These are phyloP conservation scores for Trachymyrmex cornetzi DNA, from an alignment of 1,140 invertebrate species.

Conservation along the genomic window DNA sequence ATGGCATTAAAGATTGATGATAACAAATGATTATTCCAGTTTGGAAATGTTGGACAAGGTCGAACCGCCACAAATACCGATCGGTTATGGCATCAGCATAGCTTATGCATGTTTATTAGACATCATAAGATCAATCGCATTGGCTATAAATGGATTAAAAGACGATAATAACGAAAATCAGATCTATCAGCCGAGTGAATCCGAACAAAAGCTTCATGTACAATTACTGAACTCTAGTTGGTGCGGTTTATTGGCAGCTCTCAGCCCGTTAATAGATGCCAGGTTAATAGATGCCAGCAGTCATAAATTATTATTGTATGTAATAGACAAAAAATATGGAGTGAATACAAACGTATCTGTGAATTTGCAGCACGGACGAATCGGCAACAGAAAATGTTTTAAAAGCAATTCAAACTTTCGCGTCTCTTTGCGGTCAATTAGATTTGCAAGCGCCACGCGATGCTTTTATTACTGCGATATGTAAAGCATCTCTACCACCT, in stretches of 20 bases:
- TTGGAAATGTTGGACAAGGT: constrained; percentile 98
- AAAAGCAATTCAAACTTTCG: constrained; percentile 96
- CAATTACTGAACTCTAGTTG: constrained; percentile 98
- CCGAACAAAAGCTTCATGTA: constrained; percentile 88
- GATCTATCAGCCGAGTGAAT: constrained; percentile 86
- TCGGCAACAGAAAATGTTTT: constrained; percentile 95
- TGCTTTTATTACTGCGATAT: constrained; percentile 97
- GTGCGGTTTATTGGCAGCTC: constrained; percentile 96
- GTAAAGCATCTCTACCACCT: constrained; percentile 97
- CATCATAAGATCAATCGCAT: constrained; percentile 93
- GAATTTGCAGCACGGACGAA: constrained; percentile 93
- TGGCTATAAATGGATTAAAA: constrained; percentile 89
- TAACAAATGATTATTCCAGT: constrained; percentile 86
- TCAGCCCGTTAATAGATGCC: constrained; percentile 97
- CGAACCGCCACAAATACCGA: constrained; percentile 96
- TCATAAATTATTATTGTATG: constrained; percentile 36
- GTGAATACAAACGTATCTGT: background rate
- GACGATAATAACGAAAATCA: constrained; percentile 83
- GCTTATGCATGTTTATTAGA: constrained; percentile 97
- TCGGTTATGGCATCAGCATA: constrained; percentile 98
- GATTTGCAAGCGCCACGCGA: constrained; percentile 93
- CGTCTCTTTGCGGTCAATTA: constrained; percentile 92
- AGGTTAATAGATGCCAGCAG: constrained; percentile 87
- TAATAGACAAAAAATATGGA: background rate
- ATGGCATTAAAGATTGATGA: constrained; percentile 1